These are phyloP conservation scores for Budorcas taxicolor DNA, from an alignment of 2,113 vertebrate genomes.

Conservation along the genomic window DNA sequence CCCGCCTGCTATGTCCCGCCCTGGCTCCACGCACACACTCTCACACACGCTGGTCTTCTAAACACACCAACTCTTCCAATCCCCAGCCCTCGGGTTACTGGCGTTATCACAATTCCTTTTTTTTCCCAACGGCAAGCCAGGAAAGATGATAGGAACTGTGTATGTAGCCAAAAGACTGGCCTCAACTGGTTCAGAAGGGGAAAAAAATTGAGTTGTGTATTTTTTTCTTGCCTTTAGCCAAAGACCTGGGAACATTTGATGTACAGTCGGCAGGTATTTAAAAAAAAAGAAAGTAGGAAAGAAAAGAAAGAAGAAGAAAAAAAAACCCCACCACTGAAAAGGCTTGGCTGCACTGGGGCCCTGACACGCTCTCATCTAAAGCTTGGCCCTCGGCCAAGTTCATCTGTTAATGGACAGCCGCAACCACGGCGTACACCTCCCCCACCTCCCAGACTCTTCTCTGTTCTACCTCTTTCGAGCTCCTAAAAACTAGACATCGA, in stretches of 20 bases:
- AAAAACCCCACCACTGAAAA: slow-evolving; percentile 73
- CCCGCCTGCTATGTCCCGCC: neutral
- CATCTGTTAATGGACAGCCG: slow-evolving; percentile 98
- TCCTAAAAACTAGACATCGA: slow-evolving; percentile 90
- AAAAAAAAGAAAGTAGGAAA: neutral
- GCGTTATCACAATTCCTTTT: slow-evolving; percentile 77
- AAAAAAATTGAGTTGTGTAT: slow-evolving; percentile 80
- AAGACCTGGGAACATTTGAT: slow-evolving; percentile 88
- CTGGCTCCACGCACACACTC: neutral
- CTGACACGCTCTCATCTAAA: slow-evolving; percentile 91
- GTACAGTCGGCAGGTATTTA: slow-evolving; percentile 88
- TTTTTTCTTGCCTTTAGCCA: slow-evolving; percentile 86
- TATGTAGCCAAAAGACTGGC: slow-evolving; percentile 89
- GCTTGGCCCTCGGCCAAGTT: slow-evolving; percentile 96
- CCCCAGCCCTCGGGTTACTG: slow-evolving; percentile 86
- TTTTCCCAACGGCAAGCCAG: slow-evolving; percentile 80
- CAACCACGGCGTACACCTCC: slow-evolving; percentile 77
- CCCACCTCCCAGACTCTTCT: slow-evolving; percentile 63
- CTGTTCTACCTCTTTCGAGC: slow-evolving; percentile 86
- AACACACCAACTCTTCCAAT: slow-evolving; percentile 61
- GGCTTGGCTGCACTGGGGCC: slow-evolving; percentile 78
- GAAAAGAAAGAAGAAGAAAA: neutral
- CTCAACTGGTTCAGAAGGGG: slow-evolving; percentile 90
- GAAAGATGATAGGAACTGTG: slow-evolving; percentile 83
- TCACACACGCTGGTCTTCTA: slow-evolving; percentile 11